Base-by-base conservation (phyloP, 2,113 vertebrate species). In the Lates calcarifer region DNA sequence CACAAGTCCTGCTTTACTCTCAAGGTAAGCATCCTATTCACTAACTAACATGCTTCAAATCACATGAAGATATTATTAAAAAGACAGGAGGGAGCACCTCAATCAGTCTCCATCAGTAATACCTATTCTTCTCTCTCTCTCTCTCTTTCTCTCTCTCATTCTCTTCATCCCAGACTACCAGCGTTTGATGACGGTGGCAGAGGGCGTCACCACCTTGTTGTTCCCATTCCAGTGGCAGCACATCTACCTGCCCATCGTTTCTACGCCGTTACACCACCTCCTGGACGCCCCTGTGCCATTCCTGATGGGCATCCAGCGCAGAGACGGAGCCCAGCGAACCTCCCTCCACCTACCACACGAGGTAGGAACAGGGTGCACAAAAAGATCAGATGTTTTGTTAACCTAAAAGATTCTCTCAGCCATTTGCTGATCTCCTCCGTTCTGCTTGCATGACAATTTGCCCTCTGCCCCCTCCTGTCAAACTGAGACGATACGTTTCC, bases 151-250 rank as follows among this genome's bases (percentile, higher is more conserved):
- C 6, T 82, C 51, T 76, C 39, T 51, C 26, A 66, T 47, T 20
- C 18, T 63, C 18, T 6, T 79, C 41, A 67, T 18, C 86, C 66
- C 90, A 99, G 98, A 99, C 93, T 99, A 98, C 83, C 98, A 99
- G 82, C 96, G 96, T 39, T 91, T 99, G 91, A 99, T 99, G 98
- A 98, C 96, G 0, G 97, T 99, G 81, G 98, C 98, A 0, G 98
- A 99, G 86, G 95, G 97, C 45, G 94, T 99, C 93, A 97, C 96
- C 0, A 96, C 97, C 0, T 94, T 99, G 71, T 93, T 99, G 45
- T 99, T 99, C 94, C 98, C 98, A 0, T 99, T 99, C 92, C 97
- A 99, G 74, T 99, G 98, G 98, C 97, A 99, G 85, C 98, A 99
- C 3, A 97, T 99, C 5, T 99, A 99, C 0, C 96, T 99, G 22